phyloP scores from a whole-genome alignment of 2,113 vertebrate species.

The Oncorhynchus kisutch region DNA sequence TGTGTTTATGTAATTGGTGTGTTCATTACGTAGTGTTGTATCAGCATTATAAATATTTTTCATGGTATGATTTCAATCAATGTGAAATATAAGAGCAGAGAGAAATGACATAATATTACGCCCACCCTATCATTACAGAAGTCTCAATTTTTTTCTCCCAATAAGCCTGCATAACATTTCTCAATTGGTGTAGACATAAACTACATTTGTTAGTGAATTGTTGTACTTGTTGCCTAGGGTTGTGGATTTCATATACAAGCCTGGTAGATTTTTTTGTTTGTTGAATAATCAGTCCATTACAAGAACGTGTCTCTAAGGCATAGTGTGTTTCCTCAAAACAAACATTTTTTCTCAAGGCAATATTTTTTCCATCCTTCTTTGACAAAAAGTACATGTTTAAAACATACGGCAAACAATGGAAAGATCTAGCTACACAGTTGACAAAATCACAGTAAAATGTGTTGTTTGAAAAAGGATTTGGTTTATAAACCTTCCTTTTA shows the following conservation, averaged over 20 bases:
- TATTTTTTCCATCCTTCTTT: slow-evolving; percentile 37
- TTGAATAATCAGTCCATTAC: slow-evolving; percentile 79
- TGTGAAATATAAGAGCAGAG: background rate
- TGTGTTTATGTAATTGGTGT: background rate
- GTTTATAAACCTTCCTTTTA: background rate
- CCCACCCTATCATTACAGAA: slow-evolving; percentile 20
- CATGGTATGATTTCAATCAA: background rate
- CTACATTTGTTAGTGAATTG: slow-evolving; percentile 57
- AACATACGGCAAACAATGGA: slow-evolving; percentile 14
- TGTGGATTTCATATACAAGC: slow-evolving; percentile 65
- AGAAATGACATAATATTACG: slow-evolving; percentile 27
- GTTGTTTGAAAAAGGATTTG: background rate
- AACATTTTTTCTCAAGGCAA: slow-evolving; percentile 65
- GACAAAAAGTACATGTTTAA: slow-evolving; percentile 30
- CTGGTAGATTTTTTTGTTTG: slow-evolving; percentile 70
- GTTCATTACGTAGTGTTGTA: background rate
- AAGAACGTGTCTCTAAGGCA: slow-evolving; percentile 68
- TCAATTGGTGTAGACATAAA: slow-evolving; percentile 44
- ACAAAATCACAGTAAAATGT: background rate
- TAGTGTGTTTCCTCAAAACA: slow-evolving; percentile 59
- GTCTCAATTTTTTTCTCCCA: background rate
- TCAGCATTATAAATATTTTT: background rate
- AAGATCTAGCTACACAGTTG: slow-evolving; percentile 5
- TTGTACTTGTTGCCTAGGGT: slow-evolving; percentile 66
- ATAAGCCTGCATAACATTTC: slow-evolving; percentile 33